Evolutionary conservation across 2,113 vertebrate genomes (phyloP).

Genomic region (Podarcis muralis): DNA sequence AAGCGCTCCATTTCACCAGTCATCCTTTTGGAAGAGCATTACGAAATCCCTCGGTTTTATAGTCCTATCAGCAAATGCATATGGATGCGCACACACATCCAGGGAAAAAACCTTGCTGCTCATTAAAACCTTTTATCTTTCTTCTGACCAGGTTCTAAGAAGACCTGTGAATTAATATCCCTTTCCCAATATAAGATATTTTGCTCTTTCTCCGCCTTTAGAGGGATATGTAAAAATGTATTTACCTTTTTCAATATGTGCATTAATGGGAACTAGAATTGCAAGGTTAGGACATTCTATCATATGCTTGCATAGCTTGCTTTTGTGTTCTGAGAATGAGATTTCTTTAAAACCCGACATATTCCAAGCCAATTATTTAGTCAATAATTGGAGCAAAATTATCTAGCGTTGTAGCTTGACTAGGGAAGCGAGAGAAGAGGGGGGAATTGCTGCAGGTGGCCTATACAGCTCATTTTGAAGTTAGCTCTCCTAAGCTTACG

Average conservation of each 20-base stretch:
- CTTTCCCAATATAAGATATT: constrained; percentile 56
- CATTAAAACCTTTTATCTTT: constrained; percentile 48
- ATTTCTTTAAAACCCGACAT: constrained; percentile 75
- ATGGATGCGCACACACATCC: constrained; percentile 5
- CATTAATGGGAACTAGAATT: constrained; percentile 67
- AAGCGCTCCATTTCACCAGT: constrained; percentile 65
- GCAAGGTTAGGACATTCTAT: constrained; percentile 52
- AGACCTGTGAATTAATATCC: constrained; percentile 58
- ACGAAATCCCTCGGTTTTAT: constrained; percentile 33
- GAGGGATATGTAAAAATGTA: constrained; percentile 49
- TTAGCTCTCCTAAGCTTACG: constrained; percentile 71
- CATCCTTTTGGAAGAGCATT: constrained; percentile 47
- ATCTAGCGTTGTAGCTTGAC: constrained; percentile 75
- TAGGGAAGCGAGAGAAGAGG: constrained; percentile 74
- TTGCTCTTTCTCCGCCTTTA: constrained; percentile 51
- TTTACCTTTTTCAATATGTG: constrained; percentile 58
- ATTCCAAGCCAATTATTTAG: constrained; percentile 80
- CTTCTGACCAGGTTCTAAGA: constrained; percentile 39
- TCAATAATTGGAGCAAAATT: constrained; percentile 82
- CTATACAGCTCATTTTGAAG: constrained; percentile 81
- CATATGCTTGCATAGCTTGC: constrained; percentile 61
- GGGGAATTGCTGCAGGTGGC: constrained; percentile 78
- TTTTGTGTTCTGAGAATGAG: constrained; percentile 62
- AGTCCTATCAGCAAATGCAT: constrained; percentile 49
- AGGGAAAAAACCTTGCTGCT: not conserved